Base-by-base conservation (phyloP, 2,797 vertebrate species). In the Sebastiscus tertius region DNA sequence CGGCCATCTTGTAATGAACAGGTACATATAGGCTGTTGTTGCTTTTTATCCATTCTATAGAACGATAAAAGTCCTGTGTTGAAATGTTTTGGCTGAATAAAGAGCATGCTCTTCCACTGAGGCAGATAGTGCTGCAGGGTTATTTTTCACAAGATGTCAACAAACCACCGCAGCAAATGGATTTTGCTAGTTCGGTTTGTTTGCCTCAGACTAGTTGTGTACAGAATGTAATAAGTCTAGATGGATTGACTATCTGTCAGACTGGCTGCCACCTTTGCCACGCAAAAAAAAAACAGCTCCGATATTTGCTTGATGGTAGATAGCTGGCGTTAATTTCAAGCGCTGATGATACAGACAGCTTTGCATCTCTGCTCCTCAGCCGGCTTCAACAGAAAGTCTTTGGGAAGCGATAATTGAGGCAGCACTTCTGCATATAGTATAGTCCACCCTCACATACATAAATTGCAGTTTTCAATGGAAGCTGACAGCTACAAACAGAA, bases 101-200 rank as follows among this genome's bases (percentile, higher is more conserved):
- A 89, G 77, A 88, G 60, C 65, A 52, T 24, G 31, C 58, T 68
- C 68, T 82, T 72, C 49, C 69, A 56, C 66, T 29, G 76, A 80
- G 42, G 72, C 75, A 61, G 58, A 75, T 68, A 34, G 60, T 70
- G 66, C 62, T 75, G 82, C 72, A 68, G 67, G 71, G 84, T 80
- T 81, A 85, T 90, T 88, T 89, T 89, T 91, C 87, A 89, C 77
- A 74, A 46, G 42, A 69, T 82, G 87, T 86, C 87, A 88, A 87
- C 81, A 87, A 88, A 83, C 79, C 69, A 33, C 79, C 14, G 79
- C 56, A 62, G 80, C 71, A 86, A 86, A 93, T 86, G 70, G 83
- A 87, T 90, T 90, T 87, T 79, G 72, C 71, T 79, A 63, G 80
- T 78, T 86, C 13, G 49, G 81, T 85, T 81, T 91, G 86, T 88